phyloP scores from a whole-genome alignment of 2,113 vertebrate genomes.

The Oenanthe melanoleuca region DNA sequence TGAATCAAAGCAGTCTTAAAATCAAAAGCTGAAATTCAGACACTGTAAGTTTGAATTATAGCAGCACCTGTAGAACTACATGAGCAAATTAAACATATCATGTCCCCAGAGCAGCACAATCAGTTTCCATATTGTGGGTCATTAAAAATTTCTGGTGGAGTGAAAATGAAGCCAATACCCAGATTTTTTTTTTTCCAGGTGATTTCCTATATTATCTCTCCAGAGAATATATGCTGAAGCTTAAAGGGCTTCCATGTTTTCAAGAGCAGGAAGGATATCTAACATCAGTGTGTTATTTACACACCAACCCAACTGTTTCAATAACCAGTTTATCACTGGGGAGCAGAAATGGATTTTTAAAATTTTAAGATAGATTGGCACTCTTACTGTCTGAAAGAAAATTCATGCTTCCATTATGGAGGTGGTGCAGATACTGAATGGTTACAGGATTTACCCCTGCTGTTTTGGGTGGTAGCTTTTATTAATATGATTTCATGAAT shows the following conservation, averaged over 20 bases:
- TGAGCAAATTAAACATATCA: not conserved
- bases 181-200: not conserved
- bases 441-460: not conserved
- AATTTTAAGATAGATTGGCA: not conserved
- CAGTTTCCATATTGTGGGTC: not conserved
- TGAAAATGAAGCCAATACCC: not conserved
- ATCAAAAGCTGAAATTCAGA: not conserved
- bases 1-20: not conserved
- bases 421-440: not conserved
- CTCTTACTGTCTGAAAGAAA: not conserved
- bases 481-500: not conserved
- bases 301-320: not conserved
- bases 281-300: not conserved
- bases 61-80: not conserved
- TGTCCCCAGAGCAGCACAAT: not conserved
- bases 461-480: not conserved
- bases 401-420: not conserved
- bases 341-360: slow-evolving; percentile 6
- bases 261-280: not conserved
- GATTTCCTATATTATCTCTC: not conserved
- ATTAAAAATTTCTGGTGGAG: not conserved
- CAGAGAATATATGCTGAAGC: not conserved
- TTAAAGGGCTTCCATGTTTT: not conserved
- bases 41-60: not conserved
- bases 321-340: slow-evolving; percentile 9